Evolutionary conservation across 1,140 invertebrate genomes (phyloP).

Genomic region (Drosophila elegans): DNA sequence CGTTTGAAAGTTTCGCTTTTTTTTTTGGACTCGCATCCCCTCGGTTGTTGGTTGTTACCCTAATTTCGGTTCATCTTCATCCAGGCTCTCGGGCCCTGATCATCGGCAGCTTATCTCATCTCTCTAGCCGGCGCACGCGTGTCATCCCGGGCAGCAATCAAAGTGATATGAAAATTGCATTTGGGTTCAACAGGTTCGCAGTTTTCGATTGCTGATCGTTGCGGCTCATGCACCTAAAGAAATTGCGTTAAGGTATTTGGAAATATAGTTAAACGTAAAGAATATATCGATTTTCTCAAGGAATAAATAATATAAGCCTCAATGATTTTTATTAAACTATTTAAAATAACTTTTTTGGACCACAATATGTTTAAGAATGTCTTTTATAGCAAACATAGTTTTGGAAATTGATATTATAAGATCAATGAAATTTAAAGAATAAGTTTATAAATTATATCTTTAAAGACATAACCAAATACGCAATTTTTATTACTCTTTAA

Average conservation of each 20-base stretch:
- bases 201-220: slow-evolving; percentile 53
- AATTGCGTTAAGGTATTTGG: background rate
- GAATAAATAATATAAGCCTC: too few relatives aligned
- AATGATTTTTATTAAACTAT: too few relatives aligned
- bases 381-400: too few relatives aligned
- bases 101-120: slow-evolving; percentile 69
- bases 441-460: too few relatives aligned
- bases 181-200: slow-evolving; percentile 80
- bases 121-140: slow-evolving; percentile 74
- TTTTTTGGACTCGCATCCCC: slow-evolving; percentile 43
- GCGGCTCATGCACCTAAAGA: slow-evolving; percentile 4
- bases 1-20: slow-evolving; percentile 82
- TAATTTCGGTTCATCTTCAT: slow-evolving; percentile 71
- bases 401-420: too few relatives aligned
- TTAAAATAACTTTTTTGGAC: too few relatives aligned
- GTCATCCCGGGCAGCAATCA: slow-evolving; percentile 82
- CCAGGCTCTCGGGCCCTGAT: slow-evolving; percentile 35
- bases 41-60: slow-evolving; percentile 58
- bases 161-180: slow-evolving; percentile 84
- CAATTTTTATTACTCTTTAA: too few relatives aligned
- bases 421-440: too few relatives aligned
- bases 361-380: too few relatives aligned
- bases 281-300: too few relatives aligned
- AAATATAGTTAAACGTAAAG: too few relatives aligned
- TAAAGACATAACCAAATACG: too few relatives aligned